These are phyloP conservation scores for Xanthia togata DNA, from an alignment of 2,888 invertebrate species.

Conservation along the genomic window DNA sequence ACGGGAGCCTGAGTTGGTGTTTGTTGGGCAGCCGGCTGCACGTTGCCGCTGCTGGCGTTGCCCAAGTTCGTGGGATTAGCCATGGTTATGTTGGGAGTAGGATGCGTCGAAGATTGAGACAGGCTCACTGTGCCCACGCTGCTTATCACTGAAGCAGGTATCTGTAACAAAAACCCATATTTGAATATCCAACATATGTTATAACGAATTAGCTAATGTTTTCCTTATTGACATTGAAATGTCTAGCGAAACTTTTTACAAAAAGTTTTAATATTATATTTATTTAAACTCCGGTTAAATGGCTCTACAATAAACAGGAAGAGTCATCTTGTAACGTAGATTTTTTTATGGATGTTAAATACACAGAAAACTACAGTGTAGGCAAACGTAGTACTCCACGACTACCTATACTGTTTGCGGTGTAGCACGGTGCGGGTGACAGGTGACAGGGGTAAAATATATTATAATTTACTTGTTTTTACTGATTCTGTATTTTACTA, in stretches of 20 bases:
- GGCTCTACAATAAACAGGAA: constrained; percentile 34
- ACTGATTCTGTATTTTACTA: no score
- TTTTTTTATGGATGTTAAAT: neutral
- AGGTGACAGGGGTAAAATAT: no score
- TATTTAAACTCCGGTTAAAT: constrained; percentile 20
- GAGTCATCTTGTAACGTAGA: neutral
- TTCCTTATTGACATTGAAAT: constrained; percentile 54
- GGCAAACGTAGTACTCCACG: neutral
- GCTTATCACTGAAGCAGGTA: constrained; percentile 91
- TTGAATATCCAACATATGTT: constrained; percentile 7
- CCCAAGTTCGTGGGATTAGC: constrained; percentile 87
- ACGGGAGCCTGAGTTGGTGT: constrained; percentile 90
- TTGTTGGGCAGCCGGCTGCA: constrained; percentile 79
- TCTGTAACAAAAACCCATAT: constrained; percentile 77
- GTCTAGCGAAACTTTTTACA: constrained; percentile 11
- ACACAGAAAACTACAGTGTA: neutral
- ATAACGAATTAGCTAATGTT: constrained; percentile 11
- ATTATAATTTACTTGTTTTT: no score
- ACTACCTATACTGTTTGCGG: no score
- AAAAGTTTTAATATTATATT: constrained; percentile 12
- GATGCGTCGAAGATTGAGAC: constrained; percentile 84
- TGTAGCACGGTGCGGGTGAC: no score
- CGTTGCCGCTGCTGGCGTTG: constrained; percentile 80
- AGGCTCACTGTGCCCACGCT: constrained; percentile 90
- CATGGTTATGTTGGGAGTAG: constrained; percentile 84